A percentile compares a stretch with the other conserved stretches of the same genome.
Evolutionary conservation across 2,797 vertebrate genomes (phyloP).

Genomic region (Myripristis jacobus): DNA sequence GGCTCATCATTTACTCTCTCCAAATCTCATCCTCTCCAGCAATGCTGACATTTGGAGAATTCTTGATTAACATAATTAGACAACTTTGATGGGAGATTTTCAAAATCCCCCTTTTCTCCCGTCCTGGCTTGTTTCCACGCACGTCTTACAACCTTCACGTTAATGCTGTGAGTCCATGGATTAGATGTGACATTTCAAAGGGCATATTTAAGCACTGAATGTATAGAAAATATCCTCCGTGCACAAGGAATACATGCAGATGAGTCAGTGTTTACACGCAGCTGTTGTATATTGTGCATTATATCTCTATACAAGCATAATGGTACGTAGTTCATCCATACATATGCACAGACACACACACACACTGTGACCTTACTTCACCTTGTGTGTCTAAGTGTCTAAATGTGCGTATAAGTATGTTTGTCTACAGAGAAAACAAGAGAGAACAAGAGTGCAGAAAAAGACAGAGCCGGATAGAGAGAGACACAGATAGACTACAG

Average conservation of each 20-base stretch:
- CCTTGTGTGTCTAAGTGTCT: slow-evolving; percentile 21
- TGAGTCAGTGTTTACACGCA: slow-evolving; percentile 37
- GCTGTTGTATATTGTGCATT: slow-evolving; percentile 1
- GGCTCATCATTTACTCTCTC: slow-evolving; percentile 84
- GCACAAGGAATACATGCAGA: slow-evolving; percentile 33
- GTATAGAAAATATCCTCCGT: slow-evolving; percentile 55
- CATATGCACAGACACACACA: slow-evolving; percentile 18
- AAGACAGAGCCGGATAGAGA: slow-evolving; percentile 30
- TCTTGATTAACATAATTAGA: slow-evolving; percentile 98
- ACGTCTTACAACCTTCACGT: slow-evolving; percentile 68
- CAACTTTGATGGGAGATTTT: slow-evolving; percentile 93
- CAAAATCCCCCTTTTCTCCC: slow-evolving; percentile 86
- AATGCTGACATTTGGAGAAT: slow-evolving; percentile 95
- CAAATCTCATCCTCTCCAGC: slow-evolving; percentile 89
- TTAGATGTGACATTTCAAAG: slow-evolving; percentile 84
- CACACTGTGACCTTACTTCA: slow-evolving; percentile 10
- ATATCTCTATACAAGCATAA: neutral
- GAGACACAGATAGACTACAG: slow-evolving; percentile 61
- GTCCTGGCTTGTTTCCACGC: slow-evolving; percentile 77
- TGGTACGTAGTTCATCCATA: neutral
- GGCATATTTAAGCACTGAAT: slow-evolving; percentile 69
- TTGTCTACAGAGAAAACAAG: slow-evolving; percentile 35
- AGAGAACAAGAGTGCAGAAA: slow-evolving; percentile 29
- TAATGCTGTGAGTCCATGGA: slow-evolving; percentile 76
- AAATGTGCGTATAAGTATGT: neutral